Evolutionary conservation across 2,888 invertebrate genomes (phyloP).

Genomic region (Tuberolachnus salignus): DNA sequence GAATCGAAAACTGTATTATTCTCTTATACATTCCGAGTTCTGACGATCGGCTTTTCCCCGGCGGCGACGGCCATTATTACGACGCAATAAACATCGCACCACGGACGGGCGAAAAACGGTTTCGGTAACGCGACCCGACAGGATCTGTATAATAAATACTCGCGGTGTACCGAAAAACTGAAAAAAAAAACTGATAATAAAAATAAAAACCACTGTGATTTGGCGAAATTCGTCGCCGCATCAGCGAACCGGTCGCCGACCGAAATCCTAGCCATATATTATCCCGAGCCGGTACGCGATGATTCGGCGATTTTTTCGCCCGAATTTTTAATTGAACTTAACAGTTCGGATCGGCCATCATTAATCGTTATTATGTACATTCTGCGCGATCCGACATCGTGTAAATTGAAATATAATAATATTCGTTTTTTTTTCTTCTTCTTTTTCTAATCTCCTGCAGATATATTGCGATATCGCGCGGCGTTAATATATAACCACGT

Average conservation of each 20-base stretch:
- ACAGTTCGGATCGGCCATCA: neutral
- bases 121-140: conserved; percentile 25
- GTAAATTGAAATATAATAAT: neutral
- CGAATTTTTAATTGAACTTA: conserved; percentile 6
- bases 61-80: neutral
- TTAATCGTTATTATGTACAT: too few relatives aligned
- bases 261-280: neutral
- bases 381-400: too few relatives aligned
- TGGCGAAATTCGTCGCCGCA: conserved; percentile 34
- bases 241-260: conserved; percentile 20
- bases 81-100: neutral
- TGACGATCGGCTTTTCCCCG: neutral
- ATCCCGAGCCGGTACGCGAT: neutral
- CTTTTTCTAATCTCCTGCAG: too few relatives aligned
- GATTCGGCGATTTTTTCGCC: conserved; percentile 1
- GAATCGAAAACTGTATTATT: conserved; percentile 12
- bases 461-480: too few relatives aligned
- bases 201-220: conserved; percentile 12
- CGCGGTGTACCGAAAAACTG: neutral
- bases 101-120: neutral
- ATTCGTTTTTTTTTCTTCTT: too few relatives aligned
- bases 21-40: neutral
- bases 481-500: too few relatives aligned
- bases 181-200: too few relatives aligned
- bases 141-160: neutral